phyloP scores from a whole-genome alignment of 1,140 invertebrate genomes.

The Formica exsecta region DNA sequence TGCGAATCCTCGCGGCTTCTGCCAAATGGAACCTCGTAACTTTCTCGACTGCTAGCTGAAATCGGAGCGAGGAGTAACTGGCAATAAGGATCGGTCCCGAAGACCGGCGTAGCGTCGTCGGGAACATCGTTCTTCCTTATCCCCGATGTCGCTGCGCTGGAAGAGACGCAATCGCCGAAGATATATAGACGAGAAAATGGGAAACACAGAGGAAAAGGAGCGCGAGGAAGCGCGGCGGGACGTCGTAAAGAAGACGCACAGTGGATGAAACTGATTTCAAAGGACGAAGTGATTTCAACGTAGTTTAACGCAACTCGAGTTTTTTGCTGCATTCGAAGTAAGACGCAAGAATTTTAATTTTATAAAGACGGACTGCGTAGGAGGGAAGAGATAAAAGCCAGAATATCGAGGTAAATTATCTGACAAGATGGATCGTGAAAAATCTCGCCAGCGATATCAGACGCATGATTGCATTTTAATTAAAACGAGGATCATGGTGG shows the following conservation, averaged over 20 bases:
- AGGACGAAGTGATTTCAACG: constrained; percentile 33
- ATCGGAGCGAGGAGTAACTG: constrained; percentile 47
- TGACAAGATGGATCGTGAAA: constrained; percentile 74
- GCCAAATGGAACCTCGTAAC: constrained; percentile 76
- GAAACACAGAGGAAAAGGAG: constrained; percentile 50
- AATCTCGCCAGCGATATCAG: constrained; percentile 76
- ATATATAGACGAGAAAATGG: constrained; percentile 58
- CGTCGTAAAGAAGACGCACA: constrained; percentile 60
- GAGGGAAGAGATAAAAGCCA: neutral
- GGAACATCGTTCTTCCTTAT: constrained; percentile 68
- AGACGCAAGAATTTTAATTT: constrained; percentile 50
- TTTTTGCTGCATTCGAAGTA: neutral
- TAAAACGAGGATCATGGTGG: constrained; percentile 78
- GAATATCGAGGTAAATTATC: constrained; percentile 72
- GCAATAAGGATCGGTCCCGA: constrained; percentile 52
- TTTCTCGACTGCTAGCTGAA: constrained; percentile 56
- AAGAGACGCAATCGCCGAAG: constrained; percentile 64
- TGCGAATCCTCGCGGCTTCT: constrained; percentile 53
- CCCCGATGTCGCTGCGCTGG: constrained; percentile 59
- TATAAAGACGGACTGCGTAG: neutral
- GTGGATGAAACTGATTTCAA: constrained; percentile 60
- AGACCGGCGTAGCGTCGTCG: constrained; percentile 29
- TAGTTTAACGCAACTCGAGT: neutral
- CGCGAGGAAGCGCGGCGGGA: constrained; percentile 33
- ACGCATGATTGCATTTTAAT: constrained; percentile 82